Evolutionary conservation across 2,797 vertebrate genomes (phyloP).

Genomic region (Chiloscyllium punctatum): DNA sequence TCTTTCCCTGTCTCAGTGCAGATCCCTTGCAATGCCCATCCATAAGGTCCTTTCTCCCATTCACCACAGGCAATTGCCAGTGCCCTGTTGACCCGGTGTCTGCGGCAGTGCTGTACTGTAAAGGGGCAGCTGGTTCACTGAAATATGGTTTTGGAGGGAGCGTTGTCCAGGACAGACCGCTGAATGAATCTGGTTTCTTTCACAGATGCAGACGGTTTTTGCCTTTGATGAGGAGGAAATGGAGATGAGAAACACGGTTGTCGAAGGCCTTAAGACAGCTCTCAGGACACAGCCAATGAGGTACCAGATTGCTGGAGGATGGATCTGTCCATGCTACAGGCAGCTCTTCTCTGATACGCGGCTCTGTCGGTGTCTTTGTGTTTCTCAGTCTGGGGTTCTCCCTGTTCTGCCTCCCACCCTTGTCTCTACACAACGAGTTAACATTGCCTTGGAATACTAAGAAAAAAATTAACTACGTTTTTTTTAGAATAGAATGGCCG

Average conservation of each 20-base stretch:
- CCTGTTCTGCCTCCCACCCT: too few relatives aligned
- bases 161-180: neutral
- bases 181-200: conserved; percentile 39
- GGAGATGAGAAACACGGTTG: conserved; percentile 90
- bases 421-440: neutral
- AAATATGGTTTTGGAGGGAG: neutral
- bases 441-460: neutral
- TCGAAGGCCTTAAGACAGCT: conserved; percentile 95
- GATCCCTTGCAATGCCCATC: neutral
- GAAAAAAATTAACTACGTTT: neutral
- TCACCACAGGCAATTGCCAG: neutral
- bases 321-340: neutral
- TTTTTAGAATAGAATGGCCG: too few relatives aligned
- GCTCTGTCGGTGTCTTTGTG: neutral
- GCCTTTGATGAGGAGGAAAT: conserved; percentile 93
- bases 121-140: neutral
- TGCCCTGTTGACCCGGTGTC: neutral
- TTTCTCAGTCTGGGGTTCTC: neutral
- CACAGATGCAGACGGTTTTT: conserved; percentile 91
- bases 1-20: too few relatives aligned
- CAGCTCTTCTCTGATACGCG: neutral
- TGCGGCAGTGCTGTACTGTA: neutral
- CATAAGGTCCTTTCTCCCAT: neutral
- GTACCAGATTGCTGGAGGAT: conserved; percentile 50
- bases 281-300: conserved; percentile 96